Evolutionary conservation across 2,888 invertebrate species (phyloP).

Genomic region (Amblyjoppa fuscipennis): DNA sequence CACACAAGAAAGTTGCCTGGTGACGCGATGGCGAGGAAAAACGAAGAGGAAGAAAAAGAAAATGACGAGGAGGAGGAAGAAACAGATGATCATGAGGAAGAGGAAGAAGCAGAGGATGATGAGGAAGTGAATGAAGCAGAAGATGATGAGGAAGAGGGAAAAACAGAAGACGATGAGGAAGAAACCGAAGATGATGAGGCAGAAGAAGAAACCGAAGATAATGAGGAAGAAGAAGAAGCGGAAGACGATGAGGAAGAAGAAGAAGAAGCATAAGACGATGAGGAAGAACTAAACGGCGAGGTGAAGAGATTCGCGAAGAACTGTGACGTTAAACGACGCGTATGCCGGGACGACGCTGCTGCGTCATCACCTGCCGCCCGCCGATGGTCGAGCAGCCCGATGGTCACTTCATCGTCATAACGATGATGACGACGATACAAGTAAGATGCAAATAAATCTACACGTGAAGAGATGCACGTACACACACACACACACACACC

Average conservation of each 20-base stretch:
- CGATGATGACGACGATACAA: background rate
- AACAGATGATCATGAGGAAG: too few species aligned
- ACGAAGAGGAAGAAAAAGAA: background rate
- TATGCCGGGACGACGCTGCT: conserved; percentile 9
- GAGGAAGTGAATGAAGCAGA: too few species aligned
- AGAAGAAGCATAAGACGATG: background rate
- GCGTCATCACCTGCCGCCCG: conserved; percentile 36
- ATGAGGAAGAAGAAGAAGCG: too few species aligned
- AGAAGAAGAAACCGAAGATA: too few species aligned
- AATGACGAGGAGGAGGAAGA: background rate
- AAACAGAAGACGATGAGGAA: too few species aligned
- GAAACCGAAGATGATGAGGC: too few species aligned
- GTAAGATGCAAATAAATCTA: conserved; percentile 10
- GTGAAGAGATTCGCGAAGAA: conserved; percentile 35
- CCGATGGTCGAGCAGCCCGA: background rate
- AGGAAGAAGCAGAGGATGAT: too few species aligned
- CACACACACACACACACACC: conserved; percentile 52
- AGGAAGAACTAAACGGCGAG: conserved; percentile 19
- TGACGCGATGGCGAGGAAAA: conserved; percentile 36
- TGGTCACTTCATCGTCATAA: conserved; percentile 9
- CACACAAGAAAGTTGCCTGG: conserved; percentile 57
- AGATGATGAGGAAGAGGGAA: too few species aligned
- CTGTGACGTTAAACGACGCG: conserved; percentile 50
- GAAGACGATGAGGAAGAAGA: background rate
- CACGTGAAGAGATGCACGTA: conserved; percentile 8